These are phyloP conservation scores for Agriopis leucophaearia DNA, from an alignment of 2,888 invertebrate genomes.

Conservation along the genomic window DNA sequence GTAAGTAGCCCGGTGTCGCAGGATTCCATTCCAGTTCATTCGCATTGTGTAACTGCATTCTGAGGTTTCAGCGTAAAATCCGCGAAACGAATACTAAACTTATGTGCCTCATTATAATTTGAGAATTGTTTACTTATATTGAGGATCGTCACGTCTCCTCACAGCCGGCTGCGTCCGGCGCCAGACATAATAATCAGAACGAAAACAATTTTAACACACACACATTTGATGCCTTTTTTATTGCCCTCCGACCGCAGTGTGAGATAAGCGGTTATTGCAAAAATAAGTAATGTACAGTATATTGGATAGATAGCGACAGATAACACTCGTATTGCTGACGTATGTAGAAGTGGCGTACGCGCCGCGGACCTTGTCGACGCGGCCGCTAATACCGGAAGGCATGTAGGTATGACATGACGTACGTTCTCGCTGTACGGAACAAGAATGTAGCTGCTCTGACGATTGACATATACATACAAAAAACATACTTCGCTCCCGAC, in stretches of 20 bases:
- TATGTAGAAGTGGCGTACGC: constrained; percentile 33
- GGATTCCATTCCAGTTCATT: constrained; percentile 38
- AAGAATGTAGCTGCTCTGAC: constrained; percentile 57
- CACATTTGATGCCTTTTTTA: constrained; percentile 46
- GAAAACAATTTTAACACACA: constrained; percentile 45
- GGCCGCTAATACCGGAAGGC: constrained; percentile 59
- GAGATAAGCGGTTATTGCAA: constrained; percentile 44
- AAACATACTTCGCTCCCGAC: constrained; percentile 49
- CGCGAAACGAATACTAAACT: constrained; percentile 26
- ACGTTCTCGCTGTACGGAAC: constrained; percentile 51
- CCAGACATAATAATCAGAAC: constrained; percentile 46
- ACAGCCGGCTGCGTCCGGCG: constrained; percentile 30
- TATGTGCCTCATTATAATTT: constrained; percentile 31
- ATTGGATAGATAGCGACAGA: constrained; percentile 28
- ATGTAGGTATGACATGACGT: constrained; percentile 50
- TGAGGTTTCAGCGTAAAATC: constrained; percentile 18
- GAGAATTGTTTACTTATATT: constrained; percentile 23
- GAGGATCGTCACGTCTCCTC: constrained; percentile 30
- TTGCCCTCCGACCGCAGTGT: constrained; percentile 41
- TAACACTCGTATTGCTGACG: constrained; percentile 35
- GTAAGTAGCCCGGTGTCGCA: constrained; percentile 38
- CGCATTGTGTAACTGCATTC: constrained; percentile 11
- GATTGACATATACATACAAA: constrained; percentile 43
- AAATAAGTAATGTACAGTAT: constrained; percentile 41
- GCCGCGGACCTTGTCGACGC: constrained; percentile 55